A percentile compares a stretch with the other conserved stretches of the same genome.
These are phyloP conservation scores for Rhea pennata DNA, from an alignment of 2,113 vertebrate genomes.

Conservation along the genomic window DNA sequence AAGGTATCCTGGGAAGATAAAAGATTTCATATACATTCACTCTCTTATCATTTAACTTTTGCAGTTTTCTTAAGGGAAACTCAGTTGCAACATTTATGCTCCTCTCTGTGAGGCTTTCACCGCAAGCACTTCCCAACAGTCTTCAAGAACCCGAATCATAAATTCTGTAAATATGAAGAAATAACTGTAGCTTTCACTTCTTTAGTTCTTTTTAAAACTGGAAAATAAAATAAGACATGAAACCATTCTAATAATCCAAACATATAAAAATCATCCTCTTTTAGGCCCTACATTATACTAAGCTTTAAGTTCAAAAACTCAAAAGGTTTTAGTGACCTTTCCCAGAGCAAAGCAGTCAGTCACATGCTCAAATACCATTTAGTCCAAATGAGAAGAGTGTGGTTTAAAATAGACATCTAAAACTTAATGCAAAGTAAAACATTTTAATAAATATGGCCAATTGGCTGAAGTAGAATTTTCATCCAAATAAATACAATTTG, in stretches of 20 bases:
- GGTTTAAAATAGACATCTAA: neutral
- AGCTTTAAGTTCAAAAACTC: neutral
- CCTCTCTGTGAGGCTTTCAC: neutral
- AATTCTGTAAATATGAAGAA: neutral
- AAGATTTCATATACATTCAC: neutral
- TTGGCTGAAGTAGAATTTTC: neutral
- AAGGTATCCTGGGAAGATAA: neutral
- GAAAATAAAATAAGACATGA: neutral
- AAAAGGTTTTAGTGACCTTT: neutral
- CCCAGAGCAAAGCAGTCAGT: neutral
- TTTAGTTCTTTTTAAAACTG: neutral
- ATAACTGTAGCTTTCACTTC: neutral
- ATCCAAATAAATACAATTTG: neutral
- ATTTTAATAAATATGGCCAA: neutral
- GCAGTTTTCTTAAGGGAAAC: slow-evolving; percentile 2
- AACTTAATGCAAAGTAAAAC: neutral
- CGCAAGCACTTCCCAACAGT: neutral
- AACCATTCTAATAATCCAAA: neutral
- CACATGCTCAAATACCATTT: neutral
- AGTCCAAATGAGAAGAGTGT: neutral
- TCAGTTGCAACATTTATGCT: neutral
- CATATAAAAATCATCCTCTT: neutral
- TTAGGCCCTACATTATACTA: neutral
- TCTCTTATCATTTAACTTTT: neutral
- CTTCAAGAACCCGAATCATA: neutral